Evolutionary conservation across 2,888 invertebrate species (phyloP).

Genomic region (Conops quadrifasciatus): DNA sequence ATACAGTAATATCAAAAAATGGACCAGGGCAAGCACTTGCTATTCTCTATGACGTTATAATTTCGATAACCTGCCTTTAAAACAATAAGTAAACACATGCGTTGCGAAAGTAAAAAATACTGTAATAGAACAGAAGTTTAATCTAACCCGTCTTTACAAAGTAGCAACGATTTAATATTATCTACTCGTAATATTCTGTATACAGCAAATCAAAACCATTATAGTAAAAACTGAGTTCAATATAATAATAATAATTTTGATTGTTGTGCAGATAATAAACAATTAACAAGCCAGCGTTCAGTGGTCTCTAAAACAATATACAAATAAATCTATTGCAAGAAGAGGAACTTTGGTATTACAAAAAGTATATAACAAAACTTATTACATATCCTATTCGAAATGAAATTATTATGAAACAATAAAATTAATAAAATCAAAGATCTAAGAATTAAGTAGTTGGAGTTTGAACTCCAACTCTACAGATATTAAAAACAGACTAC

Average conservation of each 20-base stretch:
- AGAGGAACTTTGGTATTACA: slow-evolving; percentile 4
- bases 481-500: not conserved
- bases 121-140: not conserved
- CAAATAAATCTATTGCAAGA: slow-evolving; percentile 4
- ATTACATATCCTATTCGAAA: slow-evolving; percentile 1
- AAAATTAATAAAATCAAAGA: too few species aligned
- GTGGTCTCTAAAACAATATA: slow-evolving; percentile 9
- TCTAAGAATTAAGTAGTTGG: not conserved
- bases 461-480: slow-evolving; percentile 5
- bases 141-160: not conserved
- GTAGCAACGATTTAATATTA: not conserved
- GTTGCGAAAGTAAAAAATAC: not conserved
- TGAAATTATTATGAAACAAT: too few species aligned
- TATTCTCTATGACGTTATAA: too few species aligned
- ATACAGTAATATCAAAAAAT: too few species aligned
- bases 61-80: not conserved
- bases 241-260: not conserved
- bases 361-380: not conserved
- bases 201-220: not conserved
- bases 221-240: not conserved
- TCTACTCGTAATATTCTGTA: not conserved
- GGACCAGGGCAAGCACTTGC: too few species aligned
- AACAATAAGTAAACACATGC: slow-evolving; percentile 10
- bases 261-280: not conserved
- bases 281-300: not conserved